Percentiles rank a stretch among this genome's conserved stretches.
phyloP scores from a whole-genome alignment of 2,113 vertebrate species.

The Dipodomys stephensi region DNA sequence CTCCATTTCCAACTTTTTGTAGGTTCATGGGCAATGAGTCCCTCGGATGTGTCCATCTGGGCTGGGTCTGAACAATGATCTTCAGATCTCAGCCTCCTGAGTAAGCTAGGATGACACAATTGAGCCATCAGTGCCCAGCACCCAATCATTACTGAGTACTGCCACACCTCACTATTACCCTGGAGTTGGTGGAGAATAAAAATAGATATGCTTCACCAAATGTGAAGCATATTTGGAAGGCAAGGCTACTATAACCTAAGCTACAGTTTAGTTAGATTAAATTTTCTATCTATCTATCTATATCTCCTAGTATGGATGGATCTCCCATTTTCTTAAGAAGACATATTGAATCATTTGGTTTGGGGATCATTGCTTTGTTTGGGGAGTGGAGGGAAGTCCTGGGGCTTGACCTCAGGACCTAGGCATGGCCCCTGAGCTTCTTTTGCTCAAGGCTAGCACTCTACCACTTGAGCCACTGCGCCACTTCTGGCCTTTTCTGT shows the following conservation, averaged over 20 bases:
- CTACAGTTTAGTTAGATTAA: background rate
- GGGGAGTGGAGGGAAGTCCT: too few species aligned
- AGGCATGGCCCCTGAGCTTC: too few species aligned
- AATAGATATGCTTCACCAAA: background rate
- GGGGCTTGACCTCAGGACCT: too few species aligned
- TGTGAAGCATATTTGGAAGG: background rate
- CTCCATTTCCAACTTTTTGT: too few species aligned
- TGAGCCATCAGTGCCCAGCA: background rate
- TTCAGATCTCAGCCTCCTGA: background rate
- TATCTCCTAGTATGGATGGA: background rate
- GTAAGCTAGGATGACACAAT: background rate
- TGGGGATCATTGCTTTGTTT: background rate
- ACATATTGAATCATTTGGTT: background rate
- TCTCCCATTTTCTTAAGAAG: background rate
- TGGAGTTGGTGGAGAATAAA: background rate
- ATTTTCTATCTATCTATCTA: too few species aligned
- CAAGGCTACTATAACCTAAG: background rate
- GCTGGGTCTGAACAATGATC: background rate
- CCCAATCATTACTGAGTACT: background rate
- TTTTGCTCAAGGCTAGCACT: too few species aligned
- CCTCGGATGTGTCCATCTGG: too few species aligned
- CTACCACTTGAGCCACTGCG: too few species aligned
- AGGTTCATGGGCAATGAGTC: too few species aligned
- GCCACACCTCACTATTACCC: background rate
- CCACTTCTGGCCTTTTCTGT: too few species aligned